Evolutionary conservation across 2,113 vertebrate genomes (phyloP).

Genomic region (Mungos mungo): DNA sequence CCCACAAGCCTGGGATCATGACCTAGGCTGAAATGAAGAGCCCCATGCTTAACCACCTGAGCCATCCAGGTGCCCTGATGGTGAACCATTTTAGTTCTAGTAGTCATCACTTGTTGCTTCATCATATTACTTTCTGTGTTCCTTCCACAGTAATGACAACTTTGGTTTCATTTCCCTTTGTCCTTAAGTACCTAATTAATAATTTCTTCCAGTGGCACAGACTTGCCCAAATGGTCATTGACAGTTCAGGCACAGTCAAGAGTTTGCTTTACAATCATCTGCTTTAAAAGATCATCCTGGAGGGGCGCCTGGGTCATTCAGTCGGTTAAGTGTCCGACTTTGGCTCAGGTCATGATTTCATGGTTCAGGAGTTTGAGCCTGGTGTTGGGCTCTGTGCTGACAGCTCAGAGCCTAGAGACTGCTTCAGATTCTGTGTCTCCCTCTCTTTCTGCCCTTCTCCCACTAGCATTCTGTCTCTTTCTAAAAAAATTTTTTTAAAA

Average conservation of each 20-base stretch:
- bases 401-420: too few relatives aligned
- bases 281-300: background rate
- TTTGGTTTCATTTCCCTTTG: background rate
- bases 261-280: background rate
- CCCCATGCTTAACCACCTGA: too few relatives aligned
- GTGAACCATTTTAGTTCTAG: background rate
- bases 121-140: background rate
- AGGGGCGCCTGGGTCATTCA: background rate
- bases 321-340: too few relatives aligned
- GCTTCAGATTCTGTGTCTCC: background rate
- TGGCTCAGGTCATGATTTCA: too few relatives aligned
- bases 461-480: background rate
- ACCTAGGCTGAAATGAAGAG: too few relatives aligned
- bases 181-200: conserved; percentile 11
- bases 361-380: too few relatives aligned
- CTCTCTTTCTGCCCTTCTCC: background rate
- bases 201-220: conserved; percentile 7
- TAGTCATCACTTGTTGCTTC: background rate
- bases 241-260: background rate
- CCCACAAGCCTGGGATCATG: too few relatives aligned
- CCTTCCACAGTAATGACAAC: background rate
- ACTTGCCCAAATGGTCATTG: background rate
- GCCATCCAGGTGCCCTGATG: background rate
- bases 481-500: too few relatives aligned
- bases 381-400: too few relatives aligned